Conservation (phyloP, 1,140 invertebrate genomes). For the Hydropsyche tenuis region DNA sequence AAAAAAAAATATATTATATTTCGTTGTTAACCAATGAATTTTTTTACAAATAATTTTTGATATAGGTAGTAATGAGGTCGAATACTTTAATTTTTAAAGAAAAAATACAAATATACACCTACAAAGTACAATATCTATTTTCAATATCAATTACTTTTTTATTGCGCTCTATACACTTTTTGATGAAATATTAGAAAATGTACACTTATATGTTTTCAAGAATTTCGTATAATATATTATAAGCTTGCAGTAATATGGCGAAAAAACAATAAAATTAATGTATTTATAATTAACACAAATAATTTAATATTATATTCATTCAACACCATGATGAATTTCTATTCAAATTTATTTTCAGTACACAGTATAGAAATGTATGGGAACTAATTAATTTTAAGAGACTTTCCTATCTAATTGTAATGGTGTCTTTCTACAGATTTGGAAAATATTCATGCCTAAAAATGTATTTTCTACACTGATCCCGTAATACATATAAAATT, state of each 20-base stretch:
- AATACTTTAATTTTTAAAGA: neutral
- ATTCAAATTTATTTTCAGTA: neutral
- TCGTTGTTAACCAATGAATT: too few species aligned
- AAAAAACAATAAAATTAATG: too few species aligned
- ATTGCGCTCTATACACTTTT: slow-evolving; percentile 13
- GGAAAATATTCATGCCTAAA: slow-evolving; percentile 18
- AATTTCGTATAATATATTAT: too few species aligned
- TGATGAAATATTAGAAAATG: neutral
- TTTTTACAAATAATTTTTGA: too few species aligned
- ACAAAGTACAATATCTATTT: too few species aligned
- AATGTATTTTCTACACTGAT: neutral
- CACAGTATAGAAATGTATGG: neutral
- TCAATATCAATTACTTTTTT: neutral
- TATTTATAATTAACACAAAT: too few species aligned
- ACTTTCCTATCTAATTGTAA: neutral
- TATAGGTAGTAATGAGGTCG: neutral
- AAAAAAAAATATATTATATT: too few species aligned
- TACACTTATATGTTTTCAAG: neutral
- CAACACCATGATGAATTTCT: too few species aligned
- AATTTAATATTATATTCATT: too few species aligned
- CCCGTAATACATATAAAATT: too few species aligned
- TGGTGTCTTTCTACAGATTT: slow-evolving; percentile 24
- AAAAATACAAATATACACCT: too few species aligned
- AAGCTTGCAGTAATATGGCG: too few species aligned
- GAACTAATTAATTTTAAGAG: neutral